Evolutionary conservation across 2,113 vertebrate genomes (phyloP).

Genomic region (Anolis carolinensis): DNA sequence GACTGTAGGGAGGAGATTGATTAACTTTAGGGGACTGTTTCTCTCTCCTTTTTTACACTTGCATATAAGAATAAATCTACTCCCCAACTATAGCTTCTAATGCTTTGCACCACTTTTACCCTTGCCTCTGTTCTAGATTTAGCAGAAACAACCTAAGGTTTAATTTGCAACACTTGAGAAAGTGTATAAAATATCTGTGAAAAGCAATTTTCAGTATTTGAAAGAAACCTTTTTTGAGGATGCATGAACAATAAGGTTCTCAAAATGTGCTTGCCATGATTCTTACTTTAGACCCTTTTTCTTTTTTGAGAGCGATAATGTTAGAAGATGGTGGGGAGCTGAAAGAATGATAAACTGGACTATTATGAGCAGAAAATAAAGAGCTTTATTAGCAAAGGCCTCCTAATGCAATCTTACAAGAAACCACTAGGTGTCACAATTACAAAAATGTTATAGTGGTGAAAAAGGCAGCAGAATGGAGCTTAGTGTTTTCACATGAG

Average conservation of each 20-base stretch:
- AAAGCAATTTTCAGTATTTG: not conserved
- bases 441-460: not conserved
- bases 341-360: not conserved
- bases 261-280: not conserved
- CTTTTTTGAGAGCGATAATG: not conserved
- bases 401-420: not conserved
- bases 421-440: slow-evolving; percentile 22
- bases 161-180: not conserved
- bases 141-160: not conserved
- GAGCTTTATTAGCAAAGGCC: not conserved
- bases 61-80: too few relatives aligned
- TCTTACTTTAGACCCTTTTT: not conserved
- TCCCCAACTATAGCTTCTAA: not conserved
- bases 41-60: not conserved
- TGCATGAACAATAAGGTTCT: not conserved
- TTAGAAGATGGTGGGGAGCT: too few relatives aligned
- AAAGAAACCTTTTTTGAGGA: not conserved
- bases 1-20: not conserved
- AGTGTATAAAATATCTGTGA: not conserved
- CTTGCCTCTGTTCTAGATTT: not conserved
- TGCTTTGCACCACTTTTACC: not conserved
- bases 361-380: not conserved
- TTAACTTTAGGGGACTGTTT: not conserved
- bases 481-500: not conserved
- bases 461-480: not conserved